A percentile compares a stretch with the other conserved stretches of the same genome.
Evolutionary conservation across 1,140 invertebrate genomes (phyloP).

Genomic region (Psix sp.): DNA sequence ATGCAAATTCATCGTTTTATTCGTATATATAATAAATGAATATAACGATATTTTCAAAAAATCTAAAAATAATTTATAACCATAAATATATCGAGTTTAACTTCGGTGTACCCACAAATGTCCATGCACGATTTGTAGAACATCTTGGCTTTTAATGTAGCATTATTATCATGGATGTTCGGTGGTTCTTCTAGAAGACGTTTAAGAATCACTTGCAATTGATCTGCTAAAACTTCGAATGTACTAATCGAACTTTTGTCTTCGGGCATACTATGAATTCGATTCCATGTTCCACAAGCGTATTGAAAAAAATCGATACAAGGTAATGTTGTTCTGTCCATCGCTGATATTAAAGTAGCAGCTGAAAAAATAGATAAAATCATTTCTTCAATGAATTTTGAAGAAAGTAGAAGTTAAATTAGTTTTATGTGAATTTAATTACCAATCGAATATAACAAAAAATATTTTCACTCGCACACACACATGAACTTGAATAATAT

Average conservation of each 20-base stretch:
- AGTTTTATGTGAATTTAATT: no score
- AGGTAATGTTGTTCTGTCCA: constrained; percentile 88
- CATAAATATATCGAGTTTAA: constrained; percentile 36
- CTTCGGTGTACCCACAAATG: constrained; percentile 83
- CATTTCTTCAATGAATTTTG: not conserved
- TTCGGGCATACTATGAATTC: constrained; percentile 91
- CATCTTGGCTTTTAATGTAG: constrained; percentile 88
- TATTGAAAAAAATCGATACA: constrained; percentile 94
- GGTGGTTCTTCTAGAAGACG: constrained; percentile 85
- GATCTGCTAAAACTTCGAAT: constrained; percentile 92
- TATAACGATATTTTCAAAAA: not conserved
- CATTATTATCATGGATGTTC: constrained; percentile 81
- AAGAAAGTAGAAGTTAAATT: no score
- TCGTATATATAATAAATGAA: not conserved
- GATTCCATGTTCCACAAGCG: constrained; percentile 94
- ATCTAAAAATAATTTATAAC: constrained; percentile 5
- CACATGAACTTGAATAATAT: no score
- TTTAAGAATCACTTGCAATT: constrained; percentile 90
- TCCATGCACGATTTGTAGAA: constrained; percentile 93
- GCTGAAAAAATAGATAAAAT: constrained; percentile 78
- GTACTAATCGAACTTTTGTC: constrained; percentile 91
- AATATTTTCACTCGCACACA: no score
- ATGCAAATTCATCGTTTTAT: no score
- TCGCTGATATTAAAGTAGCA: constrained; percentile 88
- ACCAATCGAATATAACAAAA: no score